Conservation (phyloP, 2,113 vertebrate species). For the Toxostoma redivivum region DNA sequence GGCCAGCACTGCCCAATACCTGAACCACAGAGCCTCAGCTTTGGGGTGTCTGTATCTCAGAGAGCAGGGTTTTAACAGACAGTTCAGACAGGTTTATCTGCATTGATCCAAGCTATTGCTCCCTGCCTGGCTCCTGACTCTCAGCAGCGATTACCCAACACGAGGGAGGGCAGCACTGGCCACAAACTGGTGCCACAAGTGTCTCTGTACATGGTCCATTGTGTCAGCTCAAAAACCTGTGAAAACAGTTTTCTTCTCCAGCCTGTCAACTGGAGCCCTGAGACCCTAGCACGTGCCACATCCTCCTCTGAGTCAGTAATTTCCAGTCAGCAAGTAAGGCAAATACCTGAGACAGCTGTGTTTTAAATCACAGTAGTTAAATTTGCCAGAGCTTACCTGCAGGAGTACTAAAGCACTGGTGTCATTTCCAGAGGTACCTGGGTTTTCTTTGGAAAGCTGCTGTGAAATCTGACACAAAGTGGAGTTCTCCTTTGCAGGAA, state of each 20-base stretch:
- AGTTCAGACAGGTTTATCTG: not conserved
- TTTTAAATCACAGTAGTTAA: not conserved
- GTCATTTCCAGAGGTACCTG: not conserved
- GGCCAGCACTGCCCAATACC: not conserved
- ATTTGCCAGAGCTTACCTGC: not conserved
- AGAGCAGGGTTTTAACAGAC: not conserved
- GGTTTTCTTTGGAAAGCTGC: not conserved
- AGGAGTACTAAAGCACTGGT: not conserved
- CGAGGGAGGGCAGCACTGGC: not conserved
- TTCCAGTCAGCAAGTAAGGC: not conserved
- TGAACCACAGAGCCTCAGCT: not conserved
- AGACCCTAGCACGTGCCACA: not conserved
- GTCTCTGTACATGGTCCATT: not conserved
- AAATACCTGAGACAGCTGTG: not conserved
- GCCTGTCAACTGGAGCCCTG: not conserved
- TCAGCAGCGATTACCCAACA: not conserved
- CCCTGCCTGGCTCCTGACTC: not conserved
- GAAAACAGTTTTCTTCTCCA: not conserved
- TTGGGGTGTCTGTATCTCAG: not conserved
- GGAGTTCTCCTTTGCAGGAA: not conserved
- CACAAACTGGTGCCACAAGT: not conserved
- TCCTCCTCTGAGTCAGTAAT: not conserved
- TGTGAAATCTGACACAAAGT: not conserved
- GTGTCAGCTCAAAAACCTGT: not conserved
- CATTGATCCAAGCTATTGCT: not conserved